phyloP scores from a whole-genome alignment of 2,113 vertebrate genomes.

The Mormyrus lacerda region DNA sequence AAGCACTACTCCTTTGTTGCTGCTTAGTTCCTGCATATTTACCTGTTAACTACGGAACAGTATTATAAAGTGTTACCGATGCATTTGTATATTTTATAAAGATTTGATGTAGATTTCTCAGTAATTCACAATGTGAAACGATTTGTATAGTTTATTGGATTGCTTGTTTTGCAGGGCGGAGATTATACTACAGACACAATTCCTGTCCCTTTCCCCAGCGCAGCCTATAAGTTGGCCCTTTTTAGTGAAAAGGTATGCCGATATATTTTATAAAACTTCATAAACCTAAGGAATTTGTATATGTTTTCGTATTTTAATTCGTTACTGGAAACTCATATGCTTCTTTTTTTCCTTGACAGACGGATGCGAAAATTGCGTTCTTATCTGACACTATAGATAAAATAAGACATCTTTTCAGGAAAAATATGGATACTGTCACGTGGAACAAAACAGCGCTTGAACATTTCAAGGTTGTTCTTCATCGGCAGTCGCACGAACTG shows the following conservation, averaged over 20 bases:
- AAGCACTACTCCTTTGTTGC: too few species aligned
- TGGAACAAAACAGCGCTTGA: not conserved
- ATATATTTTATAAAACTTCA: not conserved
- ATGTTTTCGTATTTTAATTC: not conserved
- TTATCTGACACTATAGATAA: not conserved
- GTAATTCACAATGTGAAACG: too few species aligned
- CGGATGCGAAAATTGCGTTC: not conserved
- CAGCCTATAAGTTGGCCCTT: not conserved
- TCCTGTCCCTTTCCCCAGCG: not conserved
- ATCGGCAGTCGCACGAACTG: not conserved
- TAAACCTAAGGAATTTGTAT: not conserved
- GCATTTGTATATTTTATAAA: too few species aligned
- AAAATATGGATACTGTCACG: not conserved
- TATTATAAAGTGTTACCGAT: too few species aligned
- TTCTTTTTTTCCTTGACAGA: not conserved
- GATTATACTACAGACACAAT: not conserved
- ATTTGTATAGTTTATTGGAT: not conserved
- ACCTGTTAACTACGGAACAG: too few species aligned
- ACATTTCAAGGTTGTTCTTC: not conserved
- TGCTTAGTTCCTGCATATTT: too few species aligned
- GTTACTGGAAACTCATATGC: not conserved
- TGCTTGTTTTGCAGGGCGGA: constrained; percentile 6
- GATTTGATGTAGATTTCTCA: too few species aligned
- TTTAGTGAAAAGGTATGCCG: not conserved
- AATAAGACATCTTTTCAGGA: not conserved